These are phyloP conservation scores for Melitaea athalia DNA, from an alignment of 2,888 invertebrate species.

Conservation along the genomic window DNA sequence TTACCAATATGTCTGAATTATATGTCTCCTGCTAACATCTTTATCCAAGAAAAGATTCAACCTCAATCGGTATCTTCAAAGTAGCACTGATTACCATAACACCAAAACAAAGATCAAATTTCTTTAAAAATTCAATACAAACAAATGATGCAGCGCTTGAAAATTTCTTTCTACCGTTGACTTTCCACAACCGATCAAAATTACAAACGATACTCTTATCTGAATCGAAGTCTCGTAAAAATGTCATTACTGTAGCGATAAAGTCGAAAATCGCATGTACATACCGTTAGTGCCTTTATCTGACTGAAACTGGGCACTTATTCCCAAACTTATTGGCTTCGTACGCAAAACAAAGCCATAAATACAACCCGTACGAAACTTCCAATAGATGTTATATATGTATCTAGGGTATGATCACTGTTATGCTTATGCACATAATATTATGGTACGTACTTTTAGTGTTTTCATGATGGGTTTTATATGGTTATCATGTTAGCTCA, in stretches of 20 bases:
- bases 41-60: too few relatives aligned
- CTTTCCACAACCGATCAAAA: slow-evolving; percentile 40
- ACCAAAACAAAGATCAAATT: neutral
- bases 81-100: too few relatives aligned
- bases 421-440: slow-evolving; percentile 12
- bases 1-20: too few relatives aligned
- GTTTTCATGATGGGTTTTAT: neutral
- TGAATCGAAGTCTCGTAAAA: slow-evolving; percentile 46
- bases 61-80: too few relatives aligned
- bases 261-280: slow-evolving; percentile 45
- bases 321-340: slow-evolving; percentile 46
- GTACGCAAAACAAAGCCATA: slow-evolving; percentile 48
- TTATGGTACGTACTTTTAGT: neutral
- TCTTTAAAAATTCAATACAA: neutral
- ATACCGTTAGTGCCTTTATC: slow-evolving; percentile 46
- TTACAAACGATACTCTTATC: slow-evolving; percentile 45
- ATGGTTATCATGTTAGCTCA: neutral
- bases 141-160: neutral
- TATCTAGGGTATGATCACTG: slow-evolving; percentile 17
- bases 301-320: slow-evolving; percentile 45
- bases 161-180: slow-evolving; percentile 20
- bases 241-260: slow-evolving; percentile 44
- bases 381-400: slow-evolving; percentile 38
- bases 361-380: slow-evolving; percentile 44
- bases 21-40: too few relatives aligned